phyloP scores from a whole-genome alignment of 2,113 vertebrate genomes.

The Microcebus murinus region DNA sequence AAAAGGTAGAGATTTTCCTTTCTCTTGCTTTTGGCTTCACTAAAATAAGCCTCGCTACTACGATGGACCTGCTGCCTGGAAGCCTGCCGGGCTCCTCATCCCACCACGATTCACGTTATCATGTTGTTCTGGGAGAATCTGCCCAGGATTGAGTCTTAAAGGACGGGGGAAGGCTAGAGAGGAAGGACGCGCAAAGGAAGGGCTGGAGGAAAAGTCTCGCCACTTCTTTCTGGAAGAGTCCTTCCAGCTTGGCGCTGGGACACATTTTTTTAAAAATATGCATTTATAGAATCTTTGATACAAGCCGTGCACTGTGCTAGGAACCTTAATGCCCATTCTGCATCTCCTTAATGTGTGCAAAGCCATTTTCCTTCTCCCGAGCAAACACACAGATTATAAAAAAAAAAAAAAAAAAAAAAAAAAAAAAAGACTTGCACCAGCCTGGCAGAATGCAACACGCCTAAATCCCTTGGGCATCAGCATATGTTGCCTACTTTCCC shows the following conservation, averaged over 20 bases:
- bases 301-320: background rate
- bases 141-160: background rate
- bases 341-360: background rate
- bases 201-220: background rate
- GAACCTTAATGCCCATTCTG: background rate
- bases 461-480: background rate
- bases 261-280: background rate
- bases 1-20: background rate
- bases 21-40: background rate
- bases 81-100: background rate
- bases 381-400: background rate
- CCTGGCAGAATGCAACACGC: background rate
- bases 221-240: background rate
- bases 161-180: background rate
- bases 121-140: background rate
- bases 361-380: background rate
- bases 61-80: background rate
- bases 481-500: fast-evolving
- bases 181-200: background rate
- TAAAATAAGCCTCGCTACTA: background rate
- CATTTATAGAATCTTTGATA: background rate
- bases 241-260: background rate
- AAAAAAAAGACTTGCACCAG: background rate
- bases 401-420: background rate
- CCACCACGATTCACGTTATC: background rate